Evolutionary conservation across 2,797 vertebrate species (phyloP), one percentile per base, ranked within the genome.

Genomic region (Acomys russatus): DNA sequence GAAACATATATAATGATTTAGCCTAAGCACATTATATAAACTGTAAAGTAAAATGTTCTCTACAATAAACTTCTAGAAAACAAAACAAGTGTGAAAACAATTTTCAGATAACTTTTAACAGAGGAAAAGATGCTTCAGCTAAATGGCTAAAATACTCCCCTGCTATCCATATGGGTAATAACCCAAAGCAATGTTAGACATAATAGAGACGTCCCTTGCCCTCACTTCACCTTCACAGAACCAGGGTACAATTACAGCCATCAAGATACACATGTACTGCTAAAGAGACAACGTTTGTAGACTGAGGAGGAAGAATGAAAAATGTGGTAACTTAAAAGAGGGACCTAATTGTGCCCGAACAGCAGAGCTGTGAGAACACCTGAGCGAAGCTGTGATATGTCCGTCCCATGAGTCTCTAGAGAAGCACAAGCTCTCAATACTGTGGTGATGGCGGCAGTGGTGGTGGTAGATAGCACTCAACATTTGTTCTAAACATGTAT

Each of bases 251-350:
- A 59, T 88, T 85, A 92, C 0, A 92, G 76, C 87, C 20, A 93
- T 91, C 61, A 95, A 95, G 38, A 88, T 94, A 88, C 54, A 91
- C 18, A 89, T 85, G 59, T 92, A 94, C 84, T 96, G 96, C 54
- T 83, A 87, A 89, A 15, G 63, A 94, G 64, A 94, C 17, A 82
- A 6, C 51, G 23, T 77, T 20, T 73, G 92, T 51, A n/a, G 82
- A 87, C 2, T 87, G 66, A 92, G 95, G 95, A 5, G 49, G 54
- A 84, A 91, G 12, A 83, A 30, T 76, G 23, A 94, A 95, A 84
- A 84, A 63, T 38, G 8, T 30, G n/a, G n/a, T 66, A 68, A 38
- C 38, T 91, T 82, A 66, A 44, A 90, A 93, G 71, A 77, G 6
- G 38, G 33, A 10, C 6, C 35, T 22, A 70, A 51, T 51, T 28